Evolutionary conservation across 2,888 invertebrate species (phyloP), one percentile per base, ranked within the genome.

Genomic region (Cryptocephalus primarius): DNA sequence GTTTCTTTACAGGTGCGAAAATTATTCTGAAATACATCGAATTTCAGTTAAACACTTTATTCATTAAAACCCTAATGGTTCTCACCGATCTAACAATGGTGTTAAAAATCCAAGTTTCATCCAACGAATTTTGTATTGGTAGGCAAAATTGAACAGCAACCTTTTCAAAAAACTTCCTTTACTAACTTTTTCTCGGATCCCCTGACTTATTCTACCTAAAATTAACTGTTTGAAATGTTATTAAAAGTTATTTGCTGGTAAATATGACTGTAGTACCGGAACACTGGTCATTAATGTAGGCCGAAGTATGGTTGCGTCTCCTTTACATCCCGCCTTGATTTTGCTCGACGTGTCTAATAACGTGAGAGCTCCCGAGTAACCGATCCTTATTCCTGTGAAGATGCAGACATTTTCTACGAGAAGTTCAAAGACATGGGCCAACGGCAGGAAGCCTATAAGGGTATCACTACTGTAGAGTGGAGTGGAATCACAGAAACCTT

Each of bases 131-230:
- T 96, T 97, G 76, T 97, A 95, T 45, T 86, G 77, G 69, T 93
- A 93, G 1, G 92, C 91, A 75, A 93, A 94, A 67, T 88, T 83
- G 75, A 97, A 97, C 55, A 97, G 72, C 1, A 87, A 85, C 66
- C 83, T 80, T 46, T 83, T 81, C 49, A 94, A 75, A 41, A 77
- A 73, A 8, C 89, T 85, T 47, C 88, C 85, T 57, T 84, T 84
- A 39, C 83, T 79, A 46, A 97, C 88, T 68, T 93, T 93, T 63
- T 96, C 95, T 64, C 88, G 89, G 51, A 97, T 92, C 56, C 88
- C 91, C 72, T 97, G 97, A 65, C 92, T 92, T 64, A 97, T 89
- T 60, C 96, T 83, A 72, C 97, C 96, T 75, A 96, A 81, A 58
- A 97, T 95, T 44, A 95, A 75, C 89, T 92, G 72, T 31, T 11